Conservation (phyloP, 2,113 vertebrate species). For the Ptychochromis oligacanthus region DNA sequence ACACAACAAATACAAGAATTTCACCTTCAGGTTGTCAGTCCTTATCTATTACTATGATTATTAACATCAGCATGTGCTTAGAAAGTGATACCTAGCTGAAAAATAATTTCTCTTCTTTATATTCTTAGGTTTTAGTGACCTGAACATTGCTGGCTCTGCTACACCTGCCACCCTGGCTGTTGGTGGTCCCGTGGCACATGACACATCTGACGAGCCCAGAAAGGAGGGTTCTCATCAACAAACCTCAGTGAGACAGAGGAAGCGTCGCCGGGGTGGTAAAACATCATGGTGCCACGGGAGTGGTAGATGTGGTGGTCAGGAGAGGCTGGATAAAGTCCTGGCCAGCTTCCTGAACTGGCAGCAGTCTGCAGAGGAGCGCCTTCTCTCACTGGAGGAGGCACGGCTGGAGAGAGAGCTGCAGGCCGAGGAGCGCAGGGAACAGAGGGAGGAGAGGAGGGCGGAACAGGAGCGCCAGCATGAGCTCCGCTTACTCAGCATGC, state of each 20-base stretch:
- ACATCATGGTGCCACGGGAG: slow-evolving; percentile 53
- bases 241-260: slow-evolving; percentile 62
- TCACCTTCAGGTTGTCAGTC: slow-evolving; percentile 84
- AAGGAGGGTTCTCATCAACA: slow-evolving; percentile 21
- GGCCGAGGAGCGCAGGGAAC: slow-evolving; percentile 83
- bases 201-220: slow-evolving; percentile 26
- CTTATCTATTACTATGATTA: background rate
- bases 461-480: slow-evolving; percentile 84
- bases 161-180: slow-evolving; percentile 50
- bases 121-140: slow-evolving; percentile 77
- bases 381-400: slow-evolving; percentile 82
- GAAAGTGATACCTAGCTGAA: background rate
- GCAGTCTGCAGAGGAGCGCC: slow-evolving; percentile 82
- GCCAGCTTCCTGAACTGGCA: slow-evolving; percentile 82
- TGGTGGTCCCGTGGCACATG: slow-evolving; percentile 31
- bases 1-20: slow-evolving; percentile 74
- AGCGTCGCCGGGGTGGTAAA: slow-evolving; percentile 63
- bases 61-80: background rate
- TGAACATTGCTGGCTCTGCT: slow-evolving; percentile 75
- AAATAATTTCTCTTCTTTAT: background rate
- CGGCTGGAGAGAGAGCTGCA: slow-evolving; percentile 80
- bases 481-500: slow-evolving; percentile 83
- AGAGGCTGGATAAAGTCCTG: slow-evolving; percentile 76
- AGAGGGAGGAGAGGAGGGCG: slow-evolving; percentile 82
- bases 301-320: slow-evolving; percentile 56